Evolutionary conservation across 2,888 invertebrate species (phyloP).

Genomic region (Cryptocephalus primarius): DNA sequence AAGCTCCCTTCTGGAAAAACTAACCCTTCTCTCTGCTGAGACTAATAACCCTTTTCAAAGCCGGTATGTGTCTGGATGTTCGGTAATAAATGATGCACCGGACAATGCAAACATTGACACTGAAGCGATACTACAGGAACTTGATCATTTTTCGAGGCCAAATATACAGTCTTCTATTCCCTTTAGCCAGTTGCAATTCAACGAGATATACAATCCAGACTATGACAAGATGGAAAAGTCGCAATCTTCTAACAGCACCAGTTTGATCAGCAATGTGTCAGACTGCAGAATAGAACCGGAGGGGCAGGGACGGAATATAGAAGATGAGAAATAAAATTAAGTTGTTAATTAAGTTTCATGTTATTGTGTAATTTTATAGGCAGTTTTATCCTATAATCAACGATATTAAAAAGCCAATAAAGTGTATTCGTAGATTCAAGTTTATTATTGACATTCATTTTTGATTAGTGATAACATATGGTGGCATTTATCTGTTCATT

Average conservation of each 20-base stretch:
- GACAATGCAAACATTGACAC: conserved; percentile 11
- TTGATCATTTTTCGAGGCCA: conserved; percentile 20
- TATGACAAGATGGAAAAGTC: conserved; percentile 2
- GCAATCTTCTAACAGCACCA: conserved; percentile 12
- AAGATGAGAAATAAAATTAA: conserved; percentile 8
- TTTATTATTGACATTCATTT: too few species aligned
- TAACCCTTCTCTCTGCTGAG: conserved; percentile 23
- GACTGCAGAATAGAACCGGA: conserved; percentile 19
- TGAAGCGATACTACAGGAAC: conserved; percentile 18
- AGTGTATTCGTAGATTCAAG: too few species aligned
- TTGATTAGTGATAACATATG: too few species aligned
- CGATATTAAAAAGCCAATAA: too few species aligned
- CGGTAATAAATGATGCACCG: conserved; percentile 18
- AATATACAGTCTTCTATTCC: conserved; percentile 17
- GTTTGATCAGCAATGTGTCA: conserved; percentile 16
- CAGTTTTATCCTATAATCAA: too few species aligned
- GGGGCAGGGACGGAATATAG: conserved; percentile 14
- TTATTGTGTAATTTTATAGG: too few species aligned
- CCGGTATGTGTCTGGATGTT: conserved; percentile 34
- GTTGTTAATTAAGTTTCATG: not conserved
- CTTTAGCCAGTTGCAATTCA: conserved; percentile 15
- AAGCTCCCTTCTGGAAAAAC: conserved; percentile 31
- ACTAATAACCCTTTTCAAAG: conserved; percentile 14
- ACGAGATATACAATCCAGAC: conserved; percentile 9
- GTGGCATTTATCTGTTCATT: too few species aligned